These are phyloP conservation scores for Ceramica pisi DNA, from an alignment of 2,888 invertebrate genomes.

Conservation along the genomic window DNA sequence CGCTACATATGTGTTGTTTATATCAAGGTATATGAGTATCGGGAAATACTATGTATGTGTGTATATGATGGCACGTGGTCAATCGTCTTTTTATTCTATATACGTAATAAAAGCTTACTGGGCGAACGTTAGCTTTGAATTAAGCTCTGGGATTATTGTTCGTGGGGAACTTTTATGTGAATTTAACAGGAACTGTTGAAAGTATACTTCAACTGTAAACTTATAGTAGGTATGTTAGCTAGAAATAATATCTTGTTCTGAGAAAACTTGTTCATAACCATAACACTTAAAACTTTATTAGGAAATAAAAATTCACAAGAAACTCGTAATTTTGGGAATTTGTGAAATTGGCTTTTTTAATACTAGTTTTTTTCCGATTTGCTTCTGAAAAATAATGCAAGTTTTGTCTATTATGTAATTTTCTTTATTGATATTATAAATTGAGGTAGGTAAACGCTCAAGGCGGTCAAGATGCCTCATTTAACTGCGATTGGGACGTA, in stretches of 20 bases:
- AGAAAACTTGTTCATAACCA: conserved; percentile 6
- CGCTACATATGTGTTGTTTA: conserved; percentile 76
- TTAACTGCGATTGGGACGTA: background rate
- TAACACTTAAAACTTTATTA: background rate
- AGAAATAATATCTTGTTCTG: conserved; percentile 6
- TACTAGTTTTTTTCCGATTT: background rate
- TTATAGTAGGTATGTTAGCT: background rate
- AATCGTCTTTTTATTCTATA: conserved; percentile 76
- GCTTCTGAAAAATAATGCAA: too few species aligned
- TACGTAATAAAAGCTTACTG: conserved; percentile 71
- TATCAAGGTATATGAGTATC: conserved; percentile 80
- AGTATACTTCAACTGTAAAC: background rate
- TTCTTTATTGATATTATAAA: too few species aligned
- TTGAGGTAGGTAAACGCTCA: background rate
- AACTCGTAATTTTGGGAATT: background rate
- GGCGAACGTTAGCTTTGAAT: conserved; percentile 65
- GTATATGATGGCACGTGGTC: conserved; percentile 83
- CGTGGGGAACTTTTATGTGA: conserved; percentile 28
- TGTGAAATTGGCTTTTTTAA: background rate
- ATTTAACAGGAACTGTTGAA: background rate
- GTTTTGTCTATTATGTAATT: too few species aligned
- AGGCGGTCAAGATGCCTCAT: conserved; percentile 1
- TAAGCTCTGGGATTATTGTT: conserved; percentile 48
- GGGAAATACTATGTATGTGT: conserved; percentile 71
- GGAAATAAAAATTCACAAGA: background rate